A percentile compares a stretch with the other conserved stretches of the same genome.
phyloP scores from a whole-genome alignment of 2,113 vertebrate genomes.

The Ophthalmolycus amberensis region DNA sequence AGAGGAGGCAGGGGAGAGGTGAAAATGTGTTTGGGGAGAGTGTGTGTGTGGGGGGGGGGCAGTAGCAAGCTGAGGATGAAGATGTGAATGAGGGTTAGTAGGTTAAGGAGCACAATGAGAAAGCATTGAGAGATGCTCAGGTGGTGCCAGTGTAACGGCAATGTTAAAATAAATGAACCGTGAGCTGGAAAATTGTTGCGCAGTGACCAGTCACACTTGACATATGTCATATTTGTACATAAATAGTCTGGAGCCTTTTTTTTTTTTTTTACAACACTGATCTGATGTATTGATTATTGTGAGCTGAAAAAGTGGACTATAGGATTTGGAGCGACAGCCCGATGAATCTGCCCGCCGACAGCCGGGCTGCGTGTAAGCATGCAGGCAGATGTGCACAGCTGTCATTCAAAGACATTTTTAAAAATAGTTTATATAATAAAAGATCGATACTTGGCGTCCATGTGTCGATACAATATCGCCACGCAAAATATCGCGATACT shows the following conservation, averaged over 20 bases:
- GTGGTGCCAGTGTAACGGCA: no score
- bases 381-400: neutral
- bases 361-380: neutral
- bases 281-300: neutral
- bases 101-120: slow-evolving; percentile 10
- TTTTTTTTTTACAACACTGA: neutral
- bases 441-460: no score
- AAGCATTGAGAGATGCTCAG: neutral
- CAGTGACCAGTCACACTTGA: neutral
- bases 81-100: slow-evolving; percentile 9
- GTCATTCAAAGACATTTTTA: neutral
- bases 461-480: no score
- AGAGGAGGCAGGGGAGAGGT: slow-evolving; percentile 10
- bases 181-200: neutral
- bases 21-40: slow-evolving; percentile 5
- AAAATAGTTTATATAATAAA: no score
- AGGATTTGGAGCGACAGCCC: neutral
- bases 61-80: neutral
- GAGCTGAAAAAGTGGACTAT: neutral
- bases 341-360: neutral
- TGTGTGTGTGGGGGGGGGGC: no score
- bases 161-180: neutral
- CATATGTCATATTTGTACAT: neutral
- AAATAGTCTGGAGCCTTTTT: neutral
- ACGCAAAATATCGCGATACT: no score